Evolutionary conservation across 2,797 vertebrate species (phyloP).

Genomic region (Etheostoma nigrum): DNA sequence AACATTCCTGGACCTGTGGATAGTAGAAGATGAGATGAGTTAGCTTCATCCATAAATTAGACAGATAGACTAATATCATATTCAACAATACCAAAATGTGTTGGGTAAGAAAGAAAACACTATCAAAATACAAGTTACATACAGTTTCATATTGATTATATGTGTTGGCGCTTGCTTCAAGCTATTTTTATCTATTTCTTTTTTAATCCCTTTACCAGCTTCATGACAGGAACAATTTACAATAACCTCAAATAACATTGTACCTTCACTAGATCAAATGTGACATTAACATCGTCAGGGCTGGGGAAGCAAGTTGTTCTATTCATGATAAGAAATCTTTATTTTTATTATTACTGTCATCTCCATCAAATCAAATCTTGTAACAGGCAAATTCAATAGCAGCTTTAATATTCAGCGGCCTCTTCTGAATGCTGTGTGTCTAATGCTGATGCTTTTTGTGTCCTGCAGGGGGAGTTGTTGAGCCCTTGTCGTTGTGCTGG

Average conservation of each 20-base stretch:
- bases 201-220: slow-evolving; percentile 8
- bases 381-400: not conserved
- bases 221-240: not conserved
- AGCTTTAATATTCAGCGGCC: not conserved
- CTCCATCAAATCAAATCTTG: slow-evolving; percentile 8
- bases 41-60: not conserved
- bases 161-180: not conserved
- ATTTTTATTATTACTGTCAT: slow-evolving; percentile 7
- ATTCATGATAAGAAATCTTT: not conserved
- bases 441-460: slow-evolving; percentile 37
- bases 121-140: not conserved
- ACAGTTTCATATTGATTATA: slow-evolving; percentile 2
- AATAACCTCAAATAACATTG: not conserved
- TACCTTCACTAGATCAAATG: slow-evolving; percentile 7
- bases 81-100: not conserved
- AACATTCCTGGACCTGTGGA: not conserved
- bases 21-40: not conserved
- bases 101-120: no score
- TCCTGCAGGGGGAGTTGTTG: slow-evolving; percentile 88
- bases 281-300: not conserved
- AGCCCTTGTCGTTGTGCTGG: slow-evolving; percentile 90
- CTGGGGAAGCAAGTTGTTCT: not conserved
- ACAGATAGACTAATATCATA: not conserved
- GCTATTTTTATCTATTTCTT: not conserved
- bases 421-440: not conserved